These are phyloP conservation scores for Scophthalmus maximus DNA, from an alignment of 2,113 vertebrate genomes.

Conservation along the genomic window DNA sequence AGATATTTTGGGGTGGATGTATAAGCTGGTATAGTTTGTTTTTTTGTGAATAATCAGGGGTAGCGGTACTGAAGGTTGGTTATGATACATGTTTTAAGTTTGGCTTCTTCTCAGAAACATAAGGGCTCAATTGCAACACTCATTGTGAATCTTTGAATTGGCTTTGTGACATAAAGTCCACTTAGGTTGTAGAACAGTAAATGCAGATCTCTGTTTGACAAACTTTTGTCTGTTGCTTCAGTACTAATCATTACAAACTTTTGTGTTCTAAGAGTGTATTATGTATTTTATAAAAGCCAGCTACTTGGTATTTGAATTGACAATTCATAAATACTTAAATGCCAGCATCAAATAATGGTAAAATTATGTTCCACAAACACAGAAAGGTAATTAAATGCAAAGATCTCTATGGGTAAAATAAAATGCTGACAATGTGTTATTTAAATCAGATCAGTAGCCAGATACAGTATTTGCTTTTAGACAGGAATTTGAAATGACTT, in stretches of 20 bases:
- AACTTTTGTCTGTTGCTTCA: slow-evolving; percentile 80
- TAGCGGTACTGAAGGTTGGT: slow-evolving; percentile 64
- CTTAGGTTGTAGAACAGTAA: slow-evolving; percentile 79
- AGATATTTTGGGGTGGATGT: slow-evolving; percentile 81
- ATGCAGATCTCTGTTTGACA: slow-evolving; percentile 78
- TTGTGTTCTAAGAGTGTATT: slow-evolving; percentile 82
- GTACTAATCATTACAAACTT: slow-evolving; percentile 77
- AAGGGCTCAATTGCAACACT: slow-evolving; percentile 85
- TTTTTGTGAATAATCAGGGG: slow-evolving; percentile 81
- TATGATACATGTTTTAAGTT: slow-evolving; percentile 79
- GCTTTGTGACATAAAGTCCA: slow-evolving; percentile 80
- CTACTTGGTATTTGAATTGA: slow-evolving; percentile 76
- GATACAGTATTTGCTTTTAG: slow-evolving; percentile 80
- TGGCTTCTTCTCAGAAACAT: slow-evolving; percentile 83
- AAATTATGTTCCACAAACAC: slow-evolving; percentile 70
- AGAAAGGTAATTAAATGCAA: slow-evolving; percentile 64
- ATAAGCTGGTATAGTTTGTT: slow-evolving; percentile 79
- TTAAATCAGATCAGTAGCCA: slow-evolving; percentile 79
- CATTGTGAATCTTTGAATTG: slow-evolving; percentile 84
- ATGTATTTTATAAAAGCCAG: slow-evolving; percentile 80
- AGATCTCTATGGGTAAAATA: slow-evolving; percentile 69
- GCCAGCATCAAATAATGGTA: slow-evolving; percentile 73
- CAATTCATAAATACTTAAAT: slow-evolving; percentile 76
- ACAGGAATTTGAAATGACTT: slow-evolving; percentile 78
- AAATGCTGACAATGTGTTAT: slow-evolving; percentile 80